These are phyloP conservation scores for Eremophila alpestris DNA, from an alignment of 2,797 vertebrate species.

Conservation along the genomic window DNA sequence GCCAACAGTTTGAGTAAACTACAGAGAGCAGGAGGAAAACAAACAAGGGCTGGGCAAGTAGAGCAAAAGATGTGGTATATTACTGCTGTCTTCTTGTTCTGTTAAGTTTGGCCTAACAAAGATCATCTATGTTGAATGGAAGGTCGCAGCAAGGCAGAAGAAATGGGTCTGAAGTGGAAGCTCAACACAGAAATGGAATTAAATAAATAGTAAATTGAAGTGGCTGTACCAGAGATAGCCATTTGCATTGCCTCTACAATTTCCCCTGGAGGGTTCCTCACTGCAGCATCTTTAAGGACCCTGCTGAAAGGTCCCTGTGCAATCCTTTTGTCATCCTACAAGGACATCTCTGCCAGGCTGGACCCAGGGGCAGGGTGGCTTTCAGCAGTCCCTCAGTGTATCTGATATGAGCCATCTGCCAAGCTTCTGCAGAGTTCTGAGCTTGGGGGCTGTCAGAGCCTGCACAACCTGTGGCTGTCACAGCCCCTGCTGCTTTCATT, in stretches of 20 bases:
- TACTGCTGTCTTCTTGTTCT: neutral
- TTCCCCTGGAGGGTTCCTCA: neutral
- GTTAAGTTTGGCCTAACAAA: neutral
- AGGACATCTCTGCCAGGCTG: neutral
- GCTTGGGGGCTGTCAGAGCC: neutral
- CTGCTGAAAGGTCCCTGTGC: neutral
- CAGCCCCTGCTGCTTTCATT: neutral
- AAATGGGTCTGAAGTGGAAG: neutral
- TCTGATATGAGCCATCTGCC: accelerated
- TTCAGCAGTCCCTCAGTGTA: neutral
- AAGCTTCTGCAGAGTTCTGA: neutral
- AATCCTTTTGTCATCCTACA: neutral
- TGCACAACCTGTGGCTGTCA: neutral
- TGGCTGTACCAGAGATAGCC: accelerated
- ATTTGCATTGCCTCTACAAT: neutral
- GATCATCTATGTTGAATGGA: accelerated
- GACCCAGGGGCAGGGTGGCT: neutral
- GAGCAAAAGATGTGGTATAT: neutral
- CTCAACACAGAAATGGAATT: neutral
- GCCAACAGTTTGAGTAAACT: neutral
- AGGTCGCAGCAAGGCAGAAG: neutral
- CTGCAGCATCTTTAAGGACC: neutral
- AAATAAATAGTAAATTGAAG: neutral
- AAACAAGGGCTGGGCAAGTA: neutral
- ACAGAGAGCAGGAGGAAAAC: neutral